phyloP scores from a whole-genome alignment of 2,888 invertebrate species.

The Heliconius cydno region DNA sequence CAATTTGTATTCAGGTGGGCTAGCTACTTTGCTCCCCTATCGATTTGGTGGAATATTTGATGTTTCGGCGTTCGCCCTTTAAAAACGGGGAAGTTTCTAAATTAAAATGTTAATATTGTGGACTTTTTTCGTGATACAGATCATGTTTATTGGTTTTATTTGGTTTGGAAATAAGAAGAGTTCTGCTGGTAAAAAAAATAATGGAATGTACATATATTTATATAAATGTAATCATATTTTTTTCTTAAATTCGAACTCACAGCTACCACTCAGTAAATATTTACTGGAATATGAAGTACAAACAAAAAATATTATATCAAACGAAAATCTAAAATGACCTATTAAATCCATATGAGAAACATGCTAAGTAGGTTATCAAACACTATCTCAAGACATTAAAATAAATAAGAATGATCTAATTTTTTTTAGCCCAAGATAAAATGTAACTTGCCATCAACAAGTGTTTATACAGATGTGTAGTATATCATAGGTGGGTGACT shows the following conservation, averaged over 20 bases:
- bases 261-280: not conserved
- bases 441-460: slow-evolving; percentile 21
- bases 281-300: not conserved
- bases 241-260: not conserved
- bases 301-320: not conserved
- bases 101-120: slow-evolving; percentile 41
- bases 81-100: slow-evolving; percentile 43
- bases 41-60: slow-evolving; percentile 68
- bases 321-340: not conserved
- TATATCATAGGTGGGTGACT: slow-evolving; percentile 13
- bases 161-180: not conserved
- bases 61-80: slow-evolving; percentile 48
- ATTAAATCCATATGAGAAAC: not conserved
- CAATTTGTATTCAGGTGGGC: slow-evolving; percentile 79
- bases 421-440: slow-evolving; percentile 30
- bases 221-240: no score
- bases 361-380: slow-evolving; percentile 34
- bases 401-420: slow-evolving; percentile 46
- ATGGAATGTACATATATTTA: not conserved
- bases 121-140: slow-evolving; percentile 9
- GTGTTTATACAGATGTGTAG: slow-evolving; percentile 68
- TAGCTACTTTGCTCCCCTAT: slow-evolving; percentile 66
- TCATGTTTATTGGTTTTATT: slow-evolving; percentile 15
- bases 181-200: not conserved
- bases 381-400: slow-evolving; percentile 41